Evolutionary conservation across 2,797 vertebrate genomes (phyloP), one percentile per base, ranked within the genome.

Genomic region (Pseudocheirus occidentalis): DNA sequence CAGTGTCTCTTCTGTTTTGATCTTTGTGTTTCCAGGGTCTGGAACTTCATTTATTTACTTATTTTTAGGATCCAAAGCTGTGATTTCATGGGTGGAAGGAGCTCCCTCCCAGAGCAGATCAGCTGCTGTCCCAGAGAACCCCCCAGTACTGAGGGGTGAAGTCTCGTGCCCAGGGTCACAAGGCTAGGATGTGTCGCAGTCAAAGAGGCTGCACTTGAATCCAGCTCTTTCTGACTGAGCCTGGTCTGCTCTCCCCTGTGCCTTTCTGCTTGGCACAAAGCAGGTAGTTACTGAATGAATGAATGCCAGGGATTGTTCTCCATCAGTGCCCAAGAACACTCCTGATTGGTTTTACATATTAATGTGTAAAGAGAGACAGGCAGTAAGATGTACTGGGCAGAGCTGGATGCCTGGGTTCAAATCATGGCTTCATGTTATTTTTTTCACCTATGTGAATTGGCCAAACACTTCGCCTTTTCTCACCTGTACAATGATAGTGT

Each of bases 301-400:
- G 21, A 27, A 46, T 46, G 92, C 91, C 94, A 94, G 91, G 57
- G 94, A 54, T 54, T 91, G 90, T 94, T 93, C 73, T 94, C 94
- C 81, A 59, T 89, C 50, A 94, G 5, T 93, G n/a, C 94, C 73
- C 55, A 95, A 96, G 90, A 92, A 94, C 53, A 57, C 73, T 55
- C 92, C 90, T 73, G 95, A 93, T 73, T 52, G 91, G 93, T 93
- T 94, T 93, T 91, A 57, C 55, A 91, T 89, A 55, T 57, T 92
- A 4, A n/a, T 0, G 0, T n/a, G 93, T 1, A n/a, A 94, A 90
- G 57, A 53, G 59, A 40, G 62, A n/a, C 40, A 40, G 66, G 66
- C 66, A 40, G 18, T 59, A 2, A 5, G 34, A 6, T 73, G 62
- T n/a, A 2, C 13, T 7, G n/a, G 18, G 12, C 13, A 40, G 34